These are phyloP conservation scores for Anguilla marmorata DNA, from an alignment of 2,797 vertebrate genomes.

Conservation along the genomic window DNA sequence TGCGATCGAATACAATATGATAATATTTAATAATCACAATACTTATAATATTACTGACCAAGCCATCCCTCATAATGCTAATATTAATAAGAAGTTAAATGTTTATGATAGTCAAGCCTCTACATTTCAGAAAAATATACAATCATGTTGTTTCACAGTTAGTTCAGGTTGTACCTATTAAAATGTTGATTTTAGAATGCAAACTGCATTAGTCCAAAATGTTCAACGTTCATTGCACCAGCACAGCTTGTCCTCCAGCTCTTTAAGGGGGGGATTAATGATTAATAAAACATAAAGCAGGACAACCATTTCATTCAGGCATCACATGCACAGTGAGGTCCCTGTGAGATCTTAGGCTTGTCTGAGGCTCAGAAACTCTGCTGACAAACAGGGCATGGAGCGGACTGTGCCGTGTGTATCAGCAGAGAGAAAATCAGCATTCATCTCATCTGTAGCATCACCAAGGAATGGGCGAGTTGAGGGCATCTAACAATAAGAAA, in stretches of 20 bases:
- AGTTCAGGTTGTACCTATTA: constrained; percentile 8
- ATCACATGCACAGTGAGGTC: neutral
- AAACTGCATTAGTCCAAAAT: neutral
- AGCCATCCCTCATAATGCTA: neutral
- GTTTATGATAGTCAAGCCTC: neutral
- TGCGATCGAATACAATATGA: neutral
- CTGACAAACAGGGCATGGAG: neutral
- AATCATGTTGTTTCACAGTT: neutral
- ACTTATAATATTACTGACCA: neutral
- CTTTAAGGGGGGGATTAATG: neutral
- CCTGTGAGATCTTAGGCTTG: neutral
- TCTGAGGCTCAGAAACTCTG: neutral
- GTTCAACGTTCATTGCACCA: neutral
- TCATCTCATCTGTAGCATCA: neutral
- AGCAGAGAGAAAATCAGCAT: neutral
- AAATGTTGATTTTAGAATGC: neutral
- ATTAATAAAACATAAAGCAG: neutral
- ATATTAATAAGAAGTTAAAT: neutral
- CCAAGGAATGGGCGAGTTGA: neutral
- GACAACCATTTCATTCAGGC: neutral
- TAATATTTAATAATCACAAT: neutral
- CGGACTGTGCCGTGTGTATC: neutral
- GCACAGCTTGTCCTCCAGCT: neutral
- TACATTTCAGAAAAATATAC: neutral
- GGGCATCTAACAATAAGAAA: neutral